Conservation (phyloP, 2,797 vertebrate species). For the Dromococcyx pavoninus region DNA sequence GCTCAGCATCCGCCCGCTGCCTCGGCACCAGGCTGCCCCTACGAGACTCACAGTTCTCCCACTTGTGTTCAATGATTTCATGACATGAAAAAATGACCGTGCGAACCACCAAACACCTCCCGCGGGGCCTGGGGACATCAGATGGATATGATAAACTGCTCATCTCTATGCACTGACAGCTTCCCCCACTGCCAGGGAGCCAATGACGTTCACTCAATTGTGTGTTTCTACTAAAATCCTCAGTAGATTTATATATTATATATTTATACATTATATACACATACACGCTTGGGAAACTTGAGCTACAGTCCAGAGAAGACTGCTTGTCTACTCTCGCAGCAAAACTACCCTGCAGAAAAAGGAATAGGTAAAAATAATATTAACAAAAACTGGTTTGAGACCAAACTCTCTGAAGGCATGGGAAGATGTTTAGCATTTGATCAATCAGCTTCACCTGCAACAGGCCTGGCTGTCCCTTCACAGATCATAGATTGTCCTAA, state of each 20-base stretch:
- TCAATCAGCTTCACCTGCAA: not conserved
- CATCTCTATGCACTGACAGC: not conserved
- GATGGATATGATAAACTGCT: not conserved
- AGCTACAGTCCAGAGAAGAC: not conserved
- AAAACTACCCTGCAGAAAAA: not conserved
- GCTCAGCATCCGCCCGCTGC: not conserved
- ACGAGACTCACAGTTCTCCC: not conserved
- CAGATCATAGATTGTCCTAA: not conserved
- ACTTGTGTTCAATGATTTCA: not conserved
- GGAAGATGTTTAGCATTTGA: not conserved
- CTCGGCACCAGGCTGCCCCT: not conserved
- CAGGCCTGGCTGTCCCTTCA: not conserved
- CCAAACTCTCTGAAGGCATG: not conserved
- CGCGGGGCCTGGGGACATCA: not conserved
- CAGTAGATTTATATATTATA: not conserved
- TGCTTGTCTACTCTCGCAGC: not conserved
- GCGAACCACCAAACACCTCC: not conserved
- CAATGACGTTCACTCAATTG: not conserved
- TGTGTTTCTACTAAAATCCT: not conserved
- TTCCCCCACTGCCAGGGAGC: not conserved
- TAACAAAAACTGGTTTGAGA: not conserved
- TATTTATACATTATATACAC: not conserved
- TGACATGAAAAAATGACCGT: not conserved
- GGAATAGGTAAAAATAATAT: not conserved
- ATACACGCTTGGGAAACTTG: not conserved